Conservation (phyloP, 2,888 invertebrate genomes). For the Cremastobaeus sp. region DNA sequence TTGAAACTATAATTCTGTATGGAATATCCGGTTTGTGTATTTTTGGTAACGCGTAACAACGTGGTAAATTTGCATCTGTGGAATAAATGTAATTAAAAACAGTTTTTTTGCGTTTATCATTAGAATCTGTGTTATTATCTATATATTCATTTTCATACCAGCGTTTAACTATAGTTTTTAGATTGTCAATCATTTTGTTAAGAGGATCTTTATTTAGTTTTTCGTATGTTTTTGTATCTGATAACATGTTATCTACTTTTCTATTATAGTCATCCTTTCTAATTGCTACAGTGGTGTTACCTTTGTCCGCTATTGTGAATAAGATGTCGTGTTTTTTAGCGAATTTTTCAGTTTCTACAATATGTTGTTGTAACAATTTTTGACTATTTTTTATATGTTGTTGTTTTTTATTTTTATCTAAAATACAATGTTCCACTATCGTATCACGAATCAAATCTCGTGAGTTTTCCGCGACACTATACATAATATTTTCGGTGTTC, state of each 20-base stretch:
- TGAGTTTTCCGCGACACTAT: background rate
- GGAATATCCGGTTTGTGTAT: background rate
- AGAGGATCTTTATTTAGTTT: background rate
- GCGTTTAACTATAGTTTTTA: background rate
- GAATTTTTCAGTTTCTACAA: background rate
- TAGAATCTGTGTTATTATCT: background rate
- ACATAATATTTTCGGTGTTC: too few relatives aligned
- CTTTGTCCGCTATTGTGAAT: conserved; percentile 3
- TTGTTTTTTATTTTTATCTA: too few relatives aligned
- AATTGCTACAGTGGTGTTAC: conserved; percentile 4
- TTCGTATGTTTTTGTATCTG: conserved; percentile 3
- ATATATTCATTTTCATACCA: background rate
- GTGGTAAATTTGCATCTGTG: background rate
- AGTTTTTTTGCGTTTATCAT: background rate
- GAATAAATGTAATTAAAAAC: background rate
- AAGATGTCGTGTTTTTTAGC: background rate
- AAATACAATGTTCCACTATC: too few relatives aligned
- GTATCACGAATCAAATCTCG: background rate
- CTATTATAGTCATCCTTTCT: background rate
- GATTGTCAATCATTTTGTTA: background rate
- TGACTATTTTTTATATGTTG: background rate
- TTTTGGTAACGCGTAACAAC: background rate
- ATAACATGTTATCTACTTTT: background rate
- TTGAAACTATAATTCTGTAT: too few relatives aligned
- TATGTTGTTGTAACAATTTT: background rate